phyloP scores from a whole-genome alignment of 2,113 vertebrate species.

The Speoplatyrhinus poulsoni region DNA sequence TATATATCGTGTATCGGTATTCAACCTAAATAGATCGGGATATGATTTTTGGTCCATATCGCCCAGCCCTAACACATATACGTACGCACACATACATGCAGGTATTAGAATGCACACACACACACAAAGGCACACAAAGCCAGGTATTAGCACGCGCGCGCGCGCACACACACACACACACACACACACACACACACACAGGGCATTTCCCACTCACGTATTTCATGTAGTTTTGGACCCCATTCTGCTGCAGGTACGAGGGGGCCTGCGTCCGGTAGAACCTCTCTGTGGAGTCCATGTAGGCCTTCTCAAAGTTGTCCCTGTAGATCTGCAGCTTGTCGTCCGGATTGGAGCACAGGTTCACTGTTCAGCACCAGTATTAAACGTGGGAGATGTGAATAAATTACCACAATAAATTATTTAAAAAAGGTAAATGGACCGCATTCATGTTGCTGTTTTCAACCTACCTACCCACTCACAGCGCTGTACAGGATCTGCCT shows the following conservation, averaged over 20 bases:
- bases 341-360: constrained; percentile 97
- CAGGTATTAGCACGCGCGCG: constrained; percentile 85
- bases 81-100: constrained; percentile 3
- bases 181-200: constrained; percentile 4
- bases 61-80: too few species aligned
- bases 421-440: not conserved
- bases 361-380: constrained; percentile 77
- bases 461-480: too few species aligned
- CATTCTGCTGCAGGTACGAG: constrained; percentile 97
- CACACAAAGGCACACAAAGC: constrained; percentile 73
- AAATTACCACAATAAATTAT: not conserved
- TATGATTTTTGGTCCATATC: too few species aligned
- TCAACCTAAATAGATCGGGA: too few species aligned
- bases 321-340: constrained; percentile 99
- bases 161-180: not conserved
- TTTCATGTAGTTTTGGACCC: constrained; percentile 99
- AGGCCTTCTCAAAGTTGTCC: constrained; percentile 99
- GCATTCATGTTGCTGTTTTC: not conserved
- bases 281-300: constrained; percentile 97
- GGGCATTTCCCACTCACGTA: constrained; percentile 82
- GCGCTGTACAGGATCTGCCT: too few species aligned
- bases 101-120: not conserved
- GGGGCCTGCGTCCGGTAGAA: constrained; percentile 99
- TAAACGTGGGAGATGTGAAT: not conserved
- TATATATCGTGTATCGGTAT: too few species aligned